Percentiles rank a stretch among this genome's conserved stretches.
Evolutionary conservation across 2,888 invertebrate species (phyloP).

Genomic region (Geophilus truncorum): DNA sequence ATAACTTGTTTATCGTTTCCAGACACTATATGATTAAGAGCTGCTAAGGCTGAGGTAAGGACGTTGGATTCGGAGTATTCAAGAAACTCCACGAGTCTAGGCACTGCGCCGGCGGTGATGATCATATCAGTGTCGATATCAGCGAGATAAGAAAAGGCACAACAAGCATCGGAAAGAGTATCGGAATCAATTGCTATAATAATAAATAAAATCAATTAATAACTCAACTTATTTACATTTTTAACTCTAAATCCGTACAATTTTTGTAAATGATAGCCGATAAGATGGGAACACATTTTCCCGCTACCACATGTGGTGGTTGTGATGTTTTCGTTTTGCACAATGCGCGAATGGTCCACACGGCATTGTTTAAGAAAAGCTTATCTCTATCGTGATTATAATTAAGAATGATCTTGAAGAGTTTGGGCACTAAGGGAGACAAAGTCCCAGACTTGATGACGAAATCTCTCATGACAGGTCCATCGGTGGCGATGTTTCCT

Average conservation of each 20-base stretch:
- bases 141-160: constrained; percentile 90
- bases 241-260: background rate
- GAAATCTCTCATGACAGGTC: constrained; percentile 70
- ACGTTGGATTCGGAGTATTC: constrained; percentile 48
- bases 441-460: constrained; percentile 70
- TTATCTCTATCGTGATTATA: no score
- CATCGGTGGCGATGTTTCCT: no score
- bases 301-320: no score
- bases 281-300: constrained; percentile 69
- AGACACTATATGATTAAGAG: constrained; percentile 92
- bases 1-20: constrained; percentile 77
- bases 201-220: background rate
- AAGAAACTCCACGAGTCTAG: constrained; percentile 66
- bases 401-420: no score
- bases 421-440: constrained; percentile 63
- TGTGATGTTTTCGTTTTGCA: constrained; percentile 92
- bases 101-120: constrained; percentile 61
- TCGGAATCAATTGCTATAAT: background rate
- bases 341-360: constrained; percentile 89
- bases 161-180: constrained; percentile 67
- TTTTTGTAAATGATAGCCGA: background rate
- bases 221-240: background rate
- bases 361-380: constrained; percentile 73
- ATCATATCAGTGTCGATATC: constrained; percentile 90
- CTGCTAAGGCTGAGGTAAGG: constrained; percentile 77